Conservation (phyloP, 2,888 invertebrate genomes). For the Petrolisthes cinctipes region DNA sequence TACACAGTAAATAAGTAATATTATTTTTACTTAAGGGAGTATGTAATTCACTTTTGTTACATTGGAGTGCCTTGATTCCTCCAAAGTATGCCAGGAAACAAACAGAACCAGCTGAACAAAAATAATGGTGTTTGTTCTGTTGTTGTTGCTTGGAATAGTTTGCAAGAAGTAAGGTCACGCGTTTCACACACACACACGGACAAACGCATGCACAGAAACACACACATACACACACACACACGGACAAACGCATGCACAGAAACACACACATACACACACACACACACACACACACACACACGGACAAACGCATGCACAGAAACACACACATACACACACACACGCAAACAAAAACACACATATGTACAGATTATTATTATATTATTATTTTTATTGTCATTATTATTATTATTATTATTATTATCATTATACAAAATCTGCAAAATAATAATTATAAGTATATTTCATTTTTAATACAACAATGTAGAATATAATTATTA, state of each 20-base stretch:
- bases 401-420: not conserved
- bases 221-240: too few species aligned
- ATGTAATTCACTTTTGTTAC: too few species aligned
- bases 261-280: conserved; percentile 19
- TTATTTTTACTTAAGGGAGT: too few species aligned
- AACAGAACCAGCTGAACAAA: not conserved
- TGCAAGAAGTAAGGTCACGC: not conserved
- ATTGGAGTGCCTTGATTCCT: too few species aligned
- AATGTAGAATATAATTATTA: too few species aligned
- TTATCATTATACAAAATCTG: not conserved
- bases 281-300: conserved; percentile 30
- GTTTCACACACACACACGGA: conserved; percentile 10
- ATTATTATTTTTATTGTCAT: not conserved
- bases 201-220: too few species aligned
- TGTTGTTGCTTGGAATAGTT: not conserved
- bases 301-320: conserved; percentile 14
- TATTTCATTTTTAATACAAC: too few species aligned
- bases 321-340: not conserved
- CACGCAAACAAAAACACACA: not conserved
- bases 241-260: too few species aligned
- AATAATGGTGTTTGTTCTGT: too few species aligned
- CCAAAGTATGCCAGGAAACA: too few species aligned
- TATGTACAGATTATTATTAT: not conserved
- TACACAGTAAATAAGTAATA: too few species aligned
- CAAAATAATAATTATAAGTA: too few species aligned